Evolutionary conservation across 2,888 invertebrate species (phyloP).

Genomic region (Andrena trimmerana): DNA sequence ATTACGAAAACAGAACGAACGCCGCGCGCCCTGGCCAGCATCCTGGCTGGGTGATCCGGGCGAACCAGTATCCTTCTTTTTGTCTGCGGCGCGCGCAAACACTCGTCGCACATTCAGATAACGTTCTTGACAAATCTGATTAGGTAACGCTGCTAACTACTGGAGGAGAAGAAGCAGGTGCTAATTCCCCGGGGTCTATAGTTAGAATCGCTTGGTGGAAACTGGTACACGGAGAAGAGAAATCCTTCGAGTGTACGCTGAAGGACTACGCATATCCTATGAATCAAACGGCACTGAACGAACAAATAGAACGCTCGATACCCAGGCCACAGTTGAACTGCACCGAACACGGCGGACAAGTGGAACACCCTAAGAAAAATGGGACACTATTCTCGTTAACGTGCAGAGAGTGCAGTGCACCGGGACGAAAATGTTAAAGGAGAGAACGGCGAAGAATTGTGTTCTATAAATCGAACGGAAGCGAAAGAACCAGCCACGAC

Average conservation of each 20-base stretch:
- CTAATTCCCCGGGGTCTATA: no score
- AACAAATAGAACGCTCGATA: background rate
- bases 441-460: background rate
- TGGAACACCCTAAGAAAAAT: background rate
- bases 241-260: background rate
- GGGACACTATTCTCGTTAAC: no score
- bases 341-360: background rate
- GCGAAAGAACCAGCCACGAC: constrained; percentile 26
- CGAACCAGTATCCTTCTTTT: constrained; percentile 12
- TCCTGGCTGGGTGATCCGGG: constrained; percentile 6
- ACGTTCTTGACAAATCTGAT: background rate
- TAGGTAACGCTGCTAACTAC: no score
- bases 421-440: background rate
- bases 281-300: background rate
- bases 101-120: no score
- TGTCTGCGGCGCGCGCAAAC: background rate
- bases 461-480: background rate
- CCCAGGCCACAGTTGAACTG: no score
- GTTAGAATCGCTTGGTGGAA: no score
- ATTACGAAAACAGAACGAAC: constrained; percentile 39
- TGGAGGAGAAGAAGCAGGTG: no score
- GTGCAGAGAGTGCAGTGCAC: background rate
- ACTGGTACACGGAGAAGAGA: no score
- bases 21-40: background rate
- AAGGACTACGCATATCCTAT: background rate